Evolutionary conservation across 2,888 invertebrate genomes (phyloP), one percentile per base, ranked within the genome.

Genomic region (Eumacrocentrus americanus): DNA sequence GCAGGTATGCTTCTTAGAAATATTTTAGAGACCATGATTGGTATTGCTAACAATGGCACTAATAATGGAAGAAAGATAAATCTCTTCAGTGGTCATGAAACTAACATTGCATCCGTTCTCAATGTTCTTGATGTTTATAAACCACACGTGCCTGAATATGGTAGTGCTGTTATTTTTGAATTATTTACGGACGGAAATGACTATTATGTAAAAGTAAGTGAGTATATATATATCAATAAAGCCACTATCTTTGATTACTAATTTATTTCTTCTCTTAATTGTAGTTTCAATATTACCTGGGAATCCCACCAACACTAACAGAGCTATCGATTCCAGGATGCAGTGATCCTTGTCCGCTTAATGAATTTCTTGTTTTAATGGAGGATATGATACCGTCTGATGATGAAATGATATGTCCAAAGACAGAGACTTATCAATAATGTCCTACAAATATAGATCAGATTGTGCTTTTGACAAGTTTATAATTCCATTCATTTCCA

Each of bases 81-180:
- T 37, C 69, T 87, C 56, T 85, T 84, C 68, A 85, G 87, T 1
- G 87, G 84, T 0, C 89, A 89, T 72, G 89, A 89, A 73, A 86
- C 87, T 53, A 88, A 88, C 35, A 83, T 89, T 0, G 85, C 86
- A 0, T 83, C 83, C 0, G 64, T 88, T n/a, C 81, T 89, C 72
- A 81, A 83, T 0, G 84, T 86, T 1, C 80, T 86, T 0, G 80
- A 82, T 9, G 83, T 86, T 1, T 89, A 83, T 70, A 75, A 83
- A 57, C 81, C 84, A 0, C 86, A 86, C 57, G 83, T 87, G 61
- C 88, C 88, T 0, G 82, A 81, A 11, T 88, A 86, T 67, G 84
- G 86, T 0, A 76, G 87, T 20, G 83, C 85, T 0, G 81, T 86
- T 57, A 78, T 86, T 2, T 42, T 87, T 44, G 87, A 88, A 72